Base-by-base conservation (phyloP, 1,140 invertebrate species). In the Cephus cinctus region DNA sequence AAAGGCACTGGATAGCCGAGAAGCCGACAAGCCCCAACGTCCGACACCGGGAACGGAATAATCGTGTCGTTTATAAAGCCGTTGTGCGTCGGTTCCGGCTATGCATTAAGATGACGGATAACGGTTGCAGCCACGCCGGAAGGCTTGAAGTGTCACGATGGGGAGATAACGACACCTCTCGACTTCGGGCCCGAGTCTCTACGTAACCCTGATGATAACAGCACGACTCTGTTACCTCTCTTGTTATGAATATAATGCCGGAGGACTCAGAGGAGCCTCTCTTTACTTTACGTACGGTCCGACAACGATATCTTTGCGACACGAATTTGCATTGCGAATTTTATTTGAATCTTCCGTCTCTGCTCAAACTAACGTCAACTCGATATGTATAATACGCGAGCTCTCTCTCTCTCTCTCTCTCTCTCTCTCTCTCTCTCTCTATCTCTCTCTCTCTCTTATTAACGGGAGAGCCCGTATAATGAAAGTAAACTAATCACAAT, bases 31-130 rank as follows among this genome's bases (percentile, higher is more conserved):
- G 43, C 38, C 25, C n/a, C n/a, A n/a, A n/a, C n/a, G n/a, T n/a
- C n/a, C n/a, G n/a, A n/a, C n/a, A n/a, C n/a, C n/a, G 14, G 21
- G 14, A 19, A 35, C 22, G 55, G 68, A 69, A 72, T 72, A 72
- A 72, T 71, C 67, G 61, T 54, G 65, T 61, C 70, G 61, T 71
- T 73, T 73, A 71, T 69, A 73, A 71, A 68, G 67, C 31, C 23
- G 54, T 34, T 47, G 61, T 61, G 64, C 56, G 59, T 64, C 55
- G 49, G 59, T 64, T 65, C 54, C 62, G 59, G 57, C 57, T 56
- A 57, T 64, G 61, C 59, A 69, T 71, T 66, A 68, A 65, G 59
- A 62, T 71, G 69, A 72, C 65, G 67, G 59, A 69, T 65, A 67
- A 70, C 60, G 56, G 58, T 47, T 56, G 49, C 59, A 58, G 57